phyloP scores from a whole-genome alignment of 1,140 invertebrate genomes.

The Reticulitermes speratus region DNA sequence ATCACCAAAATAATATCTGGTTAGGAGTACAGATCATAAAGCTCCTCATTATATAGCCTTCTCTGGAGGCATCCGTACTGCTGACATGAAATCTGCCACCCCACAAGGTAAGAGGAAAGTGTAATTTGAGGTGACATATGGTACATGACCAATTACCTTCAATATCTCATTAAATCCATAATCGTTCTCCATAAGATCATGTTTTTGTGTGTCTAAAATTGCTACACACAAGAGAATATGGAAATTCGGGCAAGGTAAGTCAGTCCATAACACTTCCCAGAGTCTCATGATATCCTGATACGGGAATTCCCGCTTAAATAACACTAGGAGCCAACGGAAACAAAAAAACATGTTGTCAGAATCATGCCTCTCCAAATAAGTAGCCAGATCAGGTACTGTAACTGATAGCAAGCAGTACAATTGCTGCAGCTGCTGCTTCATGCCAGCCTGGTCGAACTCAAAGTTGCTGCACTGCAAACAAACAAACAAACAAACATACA shows the following conservation, averaged over 20 bases:
- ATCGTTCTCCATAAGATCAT: constrained; percentile 80
- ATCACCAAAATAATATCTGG: no score
- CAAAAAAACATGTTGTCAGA: constrained; percentile 99
- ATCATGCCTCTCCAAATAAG: constrained; percentile 86
- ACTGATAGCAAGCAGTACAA: constrained; percentile 79
- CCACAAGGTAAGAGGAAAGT: no score
- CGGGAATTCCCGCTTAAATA: constrained; percentile 80
- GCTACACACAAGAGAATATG: constrained; percentile 88
- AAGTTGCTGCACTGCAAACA: constrained; percentile 83
- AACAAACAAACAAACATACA: constrained; percentile 37
- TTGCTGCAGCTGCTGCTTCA: constrained; percentile 89
- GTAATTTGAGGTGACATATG: no score
- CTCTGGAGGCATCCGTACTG: no score
- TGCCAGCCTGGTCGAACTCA: constrained; percentile 95
- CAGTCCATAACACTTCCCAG: constrained; percentile 75
- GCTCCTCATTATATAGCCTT: no score
- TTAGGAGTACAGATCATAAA: no score
- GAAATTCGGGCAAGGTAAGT: constrained; percentile 89
- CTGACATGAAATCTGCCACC: no score
- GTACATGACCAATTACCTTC: constrained; percentile 63
- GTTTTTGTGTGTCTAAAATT: constrained; percentile 85
- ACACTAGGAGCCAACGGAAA: constrained; percentile 88
- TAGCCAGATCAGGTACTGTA: constrained; percentile 78
- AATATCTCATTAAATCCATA: constrained; percentile 96
- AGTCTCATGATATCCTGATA: constrained; percentile 68